These are phyloP conservation scores for Hirundo rustica DNA, from an alignment of 2,797 vertebrate genomes.

Conservation along the genomic window DNA sequence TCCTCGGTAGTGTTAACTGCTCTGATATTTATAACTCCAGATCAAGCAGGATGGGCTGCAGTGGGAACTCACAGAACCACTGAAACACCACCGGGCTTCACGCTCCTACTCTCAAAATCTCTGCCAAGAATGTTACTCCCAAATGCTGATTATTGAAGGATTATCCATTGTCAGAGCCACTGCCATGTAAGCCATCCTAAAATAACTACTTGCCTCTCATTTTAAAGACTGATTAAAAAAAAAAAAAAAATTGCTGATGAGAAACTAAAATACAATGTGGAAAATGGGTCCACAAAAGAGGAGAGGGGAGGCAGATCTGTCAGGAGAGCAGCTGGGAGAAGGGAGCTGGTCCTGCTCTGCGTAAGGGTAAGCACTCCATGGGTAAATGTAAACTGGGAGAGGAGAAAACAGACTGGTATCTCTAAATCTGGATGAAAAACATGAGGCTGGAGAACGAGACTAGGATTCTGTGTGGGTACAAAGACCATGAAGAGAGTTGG, in stretches of 20 bases:
- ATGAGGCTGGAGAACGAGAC: neutral
- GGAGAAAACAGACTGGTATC: neutral
- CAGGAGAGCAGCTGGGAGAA: neutral
- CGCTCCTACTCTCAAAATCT: neutral
- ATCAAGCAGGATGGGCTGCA: constrained; percentile 23
- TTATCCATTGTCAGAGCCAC: constrained; percentile 17
- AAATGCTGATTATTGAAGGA: constrained; percentile 14
- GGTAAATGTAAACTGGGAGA: neutral
- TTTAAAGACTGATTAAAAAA: neutral
- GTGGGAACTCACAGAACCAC: neutral
- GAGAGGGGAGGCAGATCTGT: neutral
- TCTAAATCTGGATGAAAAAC: neutral
- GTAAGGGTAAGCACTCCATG: fast-evolving
- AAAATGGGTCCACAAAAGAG: neutral
- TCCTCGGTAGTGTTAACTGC: neutral
- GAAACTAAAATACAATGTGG: neutral
- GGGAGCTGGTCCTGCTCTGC: neutral
- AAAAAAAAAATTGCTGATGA: neutral
- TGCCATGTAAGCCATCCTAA: neutral
- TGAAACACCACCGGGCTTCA: neutral
- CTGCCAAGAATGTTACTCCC: neutral
- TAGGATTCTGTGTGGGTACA: neutral
- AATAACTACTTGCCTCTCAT: neutral
- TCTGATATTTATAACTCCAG: constrained; percentile 30
- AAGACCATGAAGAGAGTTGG: neutral